Conservation (phyloP, 2,113 vertebrate genomes). For the Clarias magur region DNA sequence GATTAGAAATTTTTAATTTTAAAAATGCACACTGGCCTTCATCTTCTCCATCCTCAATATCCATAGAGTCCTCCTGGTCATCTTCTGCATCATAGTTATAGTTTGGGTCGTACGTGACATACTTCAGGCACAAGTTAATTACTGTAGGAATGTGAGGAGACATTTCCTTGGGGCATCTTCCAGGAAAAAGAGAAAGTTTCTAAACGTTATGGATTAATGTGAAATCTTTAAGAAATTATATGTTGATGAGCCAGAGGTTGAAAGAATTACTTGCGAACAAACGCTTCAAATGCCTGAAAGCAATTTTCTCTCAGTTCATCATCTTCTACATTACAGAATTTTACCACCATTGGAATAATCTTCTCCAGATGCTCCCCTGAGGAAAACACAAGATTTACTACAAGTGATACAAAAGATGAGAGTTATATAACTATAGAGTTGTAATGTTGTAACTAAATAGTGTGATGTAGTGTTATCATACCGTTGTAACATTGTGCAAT, state of each 20-base stretch:
- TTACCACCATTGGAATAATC: conserved; percentile 85
- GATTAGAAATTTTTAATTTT: neutral
- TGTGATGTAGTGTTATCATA: neutral
- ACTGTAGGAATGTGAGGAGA: conserved; percentile 80
- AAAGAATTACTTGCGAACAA: conserved; percentile 79
- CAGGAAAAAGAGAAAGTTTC: neutral
- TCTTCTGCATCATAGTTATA: conserved; percentile 88
- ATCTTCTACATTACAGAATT: conserved; percentile 86
- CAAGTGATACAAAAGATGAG: neutral
- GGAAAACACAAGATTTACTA: conserved; percentile 32
- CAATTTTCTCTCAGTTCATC: conserved; percentile 91
- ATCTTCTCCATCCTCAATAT: conserved; percentile 80
- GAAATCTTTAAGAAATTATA: neutral
- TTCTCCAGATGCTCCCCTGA: conserved; percentile 88
- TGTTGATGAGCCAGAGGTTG: too few species aligned
- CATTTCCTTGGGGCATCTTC: conserved; percentile 92
- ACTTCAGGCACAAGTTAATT: conserved; percentile 86
- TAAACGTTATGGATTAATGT: neutral
- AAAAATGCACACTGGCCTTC: conserved; percentile 73
- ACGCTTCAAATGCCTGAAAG: conserved; percentile 92
- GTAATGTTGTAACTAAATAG: neutral
- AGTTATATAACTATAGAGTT: neutral
- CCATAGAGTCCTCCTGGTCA: conserved; percentile 83
- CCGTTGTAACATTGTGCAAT: neutral
- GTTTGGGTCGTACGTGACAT: conserved; percentile 91